Conservation (phyloP, 92 coral and sea anemone species). For the Pocillopora meandrina region DNA sequence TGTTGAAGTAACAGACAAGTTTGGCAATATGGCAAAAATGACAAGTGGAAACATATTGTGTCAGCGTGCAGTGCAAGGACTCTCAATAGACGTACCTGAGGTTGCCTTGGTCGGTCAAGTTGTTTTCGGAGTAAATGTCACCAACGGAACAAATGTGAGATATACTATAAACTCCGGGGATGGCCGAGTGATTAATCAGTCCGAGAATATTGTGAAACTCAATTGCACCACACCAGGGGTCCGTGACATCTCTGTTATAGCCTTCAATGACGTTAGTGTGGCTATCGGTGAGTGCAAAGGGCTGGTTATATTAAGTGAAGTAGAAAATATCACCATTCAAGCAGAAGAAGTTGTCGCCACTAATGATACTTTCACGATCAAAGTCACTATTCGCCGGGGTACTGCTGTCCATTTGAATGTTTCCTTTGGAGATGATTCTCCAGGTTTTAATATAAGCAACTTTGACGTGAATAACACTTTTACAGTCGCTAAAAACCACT, state of each 20-base stretch:
- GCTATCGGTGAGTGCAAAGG: slow-evolving; percentile 9
- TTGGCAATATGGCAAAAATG: background rate
- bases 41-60: background rate
- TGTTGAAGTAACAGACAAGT: background rate
- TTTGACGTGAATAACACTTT: slow-evolving; percentile 11
- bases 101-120: slow-evolving; percentile 9
- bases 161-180: slow-evolving; percentile 25
- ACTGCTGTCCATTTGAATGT: slow-evolving; percentile 21
- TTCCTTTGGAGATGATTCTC: slow-evolving; percentile 42
- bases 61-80: slow-evolving; percentile 7
- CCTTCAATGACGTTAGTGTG: slow-evolving; percentile 28
- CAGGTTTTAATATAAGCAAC: slow-evolving; percentile 4
- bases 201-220: slow-evolving; percentile 1
- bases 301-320: slow-evolving; percentile 2
- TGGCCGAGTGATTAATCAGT: background rate
- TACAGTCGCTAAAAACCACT: slow-evolving; percentile 5
- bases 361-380: background rate
- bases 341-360: background rate
- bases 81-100: slow-evolving; percentile 10
- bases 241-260: slow-evolving; percentile 9
- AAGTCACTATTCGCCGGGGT: slow-evolving; percentile 14
- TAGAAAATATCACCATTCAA: background rate
- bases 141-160: slow-evolving; percentile 31
- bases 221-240: slow-evolving; percentile 9
- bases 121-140: background rate